These are phyloP conservation scores for Anthrax anthrax DNA, from an alignment of 2,888 invertebrate genomes.

Conservation along the genomic window DNA sequence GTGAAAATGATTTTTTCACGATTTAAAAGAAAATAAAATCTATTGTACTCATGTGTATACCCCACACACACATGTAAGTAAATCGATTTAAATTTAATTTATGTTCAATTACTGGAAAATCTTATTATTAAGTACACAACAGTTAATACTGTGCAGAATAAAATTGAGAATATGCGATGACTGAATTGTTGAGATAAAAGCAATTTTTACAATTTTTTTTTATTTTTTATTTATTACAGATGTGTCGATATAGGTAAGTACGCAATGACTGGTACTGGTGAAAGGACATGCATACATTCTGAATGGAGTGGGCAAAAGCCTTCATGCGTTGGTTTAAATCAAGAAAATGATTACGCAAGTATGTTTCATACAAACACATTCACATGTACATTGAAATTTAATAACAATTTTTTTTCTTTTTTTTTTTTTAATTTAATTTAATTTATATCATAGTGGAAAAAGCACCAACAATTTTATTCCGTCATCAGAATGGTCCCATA, in stretches of 20 bases:
- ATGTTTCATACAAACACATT: conserved; percentile 27
- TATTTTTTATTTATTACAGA: conserved; percentile 33
- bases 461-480: conserved; percentile 69
- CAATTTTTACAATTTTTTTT: too few species aligned
- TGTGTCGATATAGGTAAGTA: conserved; percentile 80
- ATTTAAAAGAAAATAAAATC: too few species aligned
- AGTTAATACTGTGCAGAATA: too few species aligned
- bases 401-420: not conserved
- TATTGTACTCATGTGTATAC: too few species aligned
- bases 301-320: conserved; percentile 71
- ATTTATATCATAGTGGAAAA: conserved; percentile 76
- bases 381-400: too few species aligned
- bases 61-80: too few species aligned
- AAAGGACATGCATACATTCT: conserved; percentile 58
- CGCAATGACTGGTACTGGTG: conserved; percentile 60
- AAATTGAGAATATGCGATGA: too few species aligned
- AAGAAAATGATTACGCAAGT: conserved; percentile 76
- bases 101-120: conserved; percentile 3
- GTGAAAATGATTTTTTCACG: too few species aligned
- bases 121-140: not conserved
- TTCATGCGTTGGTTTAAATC: conserved; percentile 65
- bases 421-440: conserved; percentile 12
- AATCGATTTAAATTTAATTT: not conserved
- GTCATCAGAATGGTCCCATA: conserved; percentile 69
- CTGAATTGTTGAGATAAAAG: too few species aligned